These are phyloP conservation scores for Caenorhabditis macrosperma DNA, from an alignment of 2,888 invertebrate species.

Conservation along the genomic window DNA sequence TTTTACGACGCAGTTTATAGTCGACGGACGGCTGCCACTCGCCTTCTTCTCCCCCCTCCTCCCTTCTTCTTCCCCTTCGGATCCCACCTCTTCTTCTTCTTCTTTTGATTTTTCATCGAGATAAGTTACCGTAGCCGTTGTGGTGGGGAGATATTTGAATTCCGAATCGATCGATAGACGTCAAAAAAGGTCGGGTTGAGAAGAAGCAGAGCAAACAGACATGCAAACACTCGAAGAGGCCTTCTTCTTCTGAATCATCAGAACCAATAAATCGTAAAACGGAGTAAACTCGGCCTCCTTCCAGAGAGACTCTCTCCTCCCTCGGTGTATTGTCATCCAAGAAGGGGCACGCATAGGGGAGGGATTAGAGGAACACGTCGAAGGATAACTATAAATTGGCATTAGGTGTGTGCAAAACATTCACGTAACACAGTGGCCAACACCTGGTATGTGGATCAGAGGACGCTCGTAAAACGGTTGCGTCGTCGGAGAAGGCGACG, in stretches of 20 bases:
- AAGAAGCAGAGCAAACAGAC: not conserved
- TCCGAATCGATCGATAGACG: constrained; percentile 3
- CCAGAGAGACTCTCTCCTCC: not conserved
- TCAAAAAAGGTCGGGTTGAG: not conserved
- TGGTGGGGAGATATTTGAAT: not conserved
- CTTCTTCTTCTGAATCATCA: constrained; percentile 33
- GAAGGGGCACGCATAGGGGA: not conserved
- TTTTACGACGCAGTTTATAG: constrained; percentile 45
- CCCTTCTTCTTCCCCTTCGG: not conserved
- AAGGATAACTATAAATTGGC: constrained; percentile 31
- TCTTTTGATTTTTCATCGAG: constrained; percentile 31
- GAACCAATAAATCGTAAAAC: constrained; percentile 44
- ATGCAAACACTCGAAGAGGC: not conserved
- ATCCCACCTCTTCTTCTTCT: not conserved
- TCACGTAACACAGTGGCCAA: constrained; percentile 20
- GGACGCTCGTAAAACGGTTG: constrained; percentile 21
- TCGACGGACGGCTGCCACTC: constrained; percentile 35
- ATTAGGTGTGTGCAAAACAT: constrained; percentile 42
- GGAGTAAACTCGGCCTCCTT: not conserved
- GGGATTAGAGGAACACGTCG: constrained; percentile 8
- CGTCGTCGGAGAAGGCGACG: not conserved
- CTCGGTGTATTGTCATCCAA: constrained; percentile 8
- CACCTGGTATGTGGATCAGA: constrained; percentile 21
- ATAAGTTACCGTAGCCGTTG: constrained; percentile 53
- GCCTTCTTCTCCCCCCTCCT: constrained; percentile 3